Evolutionary conservation across 35 echinoderm and acorn worm species (phyloP).

Genomic region (Hemicentrotus pulcherrimus): DNA sequence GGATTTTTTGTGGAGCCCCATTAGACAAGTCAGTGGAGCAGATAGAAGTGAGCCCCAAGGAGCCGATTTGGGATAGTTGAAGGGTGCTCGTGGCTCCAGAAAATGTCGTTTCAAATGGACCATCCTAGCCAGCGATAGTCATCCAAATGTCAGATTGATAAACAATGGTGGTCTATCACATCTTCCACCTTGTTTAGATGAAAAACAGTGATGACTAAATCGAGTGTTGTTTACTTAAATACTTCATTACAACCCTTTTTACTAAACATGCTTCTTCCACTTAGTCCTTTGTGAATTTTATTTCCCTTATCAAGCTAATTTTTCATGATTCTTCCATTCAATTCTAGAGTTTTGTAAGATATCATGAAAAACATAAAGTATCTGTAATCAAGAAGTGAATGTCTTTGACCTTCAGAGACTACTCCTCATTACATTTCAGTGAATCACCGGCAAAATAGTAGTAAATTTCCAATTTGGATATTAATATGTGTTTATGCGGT

Average conservation of each 20-base stretch:
- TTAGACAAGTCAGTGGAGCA: not conserved
- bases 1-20: not conserved
- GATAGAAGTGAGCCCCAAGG: not conserved
- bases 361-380: not conserved
- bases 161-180: not conserved
- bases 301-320: not conserved
- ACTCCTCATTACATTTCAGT: not conserved
- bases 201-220: not conserved
- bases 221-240: not conserved
- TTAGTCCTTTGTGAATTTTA: not conserved
- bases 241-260: not conserved
- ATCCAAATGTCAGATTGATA: not conserved
- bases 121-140: not conserved
- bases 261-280: not conserved
- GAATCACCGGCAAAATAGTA: not conserved
- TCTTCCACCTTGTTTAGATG: not conserved
- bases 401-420: not conserved
- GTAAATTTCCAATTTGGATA: too few relatives aligned
- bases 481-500: not conserved
- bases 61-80: not conserved
- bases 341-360: not conserved
- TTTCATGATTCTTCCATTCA: not conserved
- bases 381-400: not conserved
- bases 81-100: not conserved
- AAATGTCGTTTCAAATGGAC: conserved; percentile 12